Base-by-base conservation (phyloP, 2,113 vertebrate species). In the Siniperca chuatsi region DNA sequence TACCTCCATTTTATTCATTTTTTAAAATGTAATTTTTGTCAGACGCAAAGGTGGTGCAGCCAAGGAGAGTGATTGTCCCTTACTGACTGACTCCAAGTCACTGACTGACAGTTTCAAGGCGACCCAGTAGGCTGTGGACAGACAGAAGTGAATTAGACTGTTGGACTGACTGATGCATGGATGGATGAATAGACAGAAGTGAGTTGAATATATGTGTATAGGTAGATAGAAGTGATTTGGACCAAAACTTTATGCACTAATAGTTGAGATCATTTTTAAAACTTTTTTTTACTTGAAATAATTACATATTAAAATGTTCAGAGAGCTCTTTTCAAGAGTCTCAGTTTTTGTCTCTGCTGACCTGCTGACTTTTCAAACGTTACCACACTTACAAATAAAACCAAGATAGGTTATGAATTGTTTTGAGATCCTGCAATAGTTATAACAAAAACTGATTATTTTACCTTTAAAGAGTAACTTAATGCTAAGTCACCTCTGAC, bases 91-190 rank as follows among this genome's bases (percentile, higher is more conserved):
- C 42, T 86, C 58, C 21, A 25, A 25, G 25, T 25, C 1, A 25
- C 25, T 25, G 25, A 25, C n/a, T 72, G 52, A 66, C 78, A 55
- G 55, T 85, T 58, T 76, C 60, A 73, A 81, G 68, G 40, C 20
- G 25, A 52, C 33, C 60, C 62, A 72, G 11, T 76, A 9, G 52
- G 66, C 54, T 60, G 46, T 57, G 16, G 35, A 37, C 23, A 75
- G 61, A 77, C 20, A 67, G 58, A 35, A 4, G 46, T 54, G 57
- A 79, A 50, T 42, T 33, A 15, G 35, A 42, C 23, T 74, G 42
- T 42, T 42, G 40, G 40, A 42, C 40, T 8, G 25, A 69, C n/a
- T 29, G n/a, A 75, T 46, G 13, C 37, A 74, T 23, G 21, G 29
- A 71, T 35, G 37, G 37, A 68, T 57, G 21, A 54, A 57, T 68